Base-by-base conservation (phyloP, 2,888 invertebrate species). In the Machimus atricapillus region DNA sequence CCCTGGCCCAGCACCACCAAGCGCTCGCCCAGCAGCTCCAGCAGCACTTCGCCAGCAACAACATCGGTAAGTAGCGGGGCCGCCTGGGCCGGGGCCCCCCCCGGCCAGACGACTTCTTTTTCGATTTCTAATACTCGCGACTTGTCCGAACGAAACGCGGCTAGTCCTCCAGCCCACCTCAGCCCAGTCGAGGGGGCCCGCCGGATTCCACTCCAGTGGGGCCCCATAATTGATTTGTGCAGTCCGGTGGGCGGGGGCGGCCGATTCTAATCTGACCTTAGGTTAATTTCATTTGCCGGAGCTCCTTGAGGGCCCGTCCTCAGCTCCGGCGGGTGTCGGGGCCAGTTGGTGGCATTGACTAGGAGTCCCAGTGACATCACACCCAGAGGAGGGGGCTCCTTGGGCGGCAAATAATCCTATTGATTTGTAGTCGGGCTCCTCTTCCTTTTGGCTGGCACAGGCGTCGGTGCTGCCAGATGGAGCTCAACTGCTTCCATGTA, bases 21-120 rank as follows among this genome's bases (percentile, higher is more conserved):
- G 94, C 94, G 89, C 93, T 94, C 90, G 94, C 94, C 90, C 93
- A 94, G 93, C 94, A 93, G 89, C 93, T 94, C 90, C 94, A 94
- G 90, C 94, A 94, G 91, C 94, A 94, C 90, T 94, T 94, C 90
- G 92, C 91, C 90, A 92, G 91, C 91, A 92, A 91, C 90, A 93
- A 92, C 91, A 92, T 92, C 90, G 93, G 92, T 93, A 89, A 92
- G 92, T 91, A 56, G 6, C 16, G 66, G 66, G 34, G 85, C 78
- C 58, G 82, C 31, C 58, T 56, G 82, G 23, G n/a, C 58, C 58
- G 82, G 19, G 34, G 37, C 58, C 34, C 52, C 52, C n/a, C 43
- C 43, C 4, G 43, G 43, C 58, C 82, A 19, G 56, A n/a, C 82
- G 58, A 19, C n/a, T 82, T 56, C 23, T 56, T 31, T 2, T 58